phyloP scores from a whole-genome alignment of 2,113 vertebrate species.

The Chaenocephalus aceratus region DNA sequence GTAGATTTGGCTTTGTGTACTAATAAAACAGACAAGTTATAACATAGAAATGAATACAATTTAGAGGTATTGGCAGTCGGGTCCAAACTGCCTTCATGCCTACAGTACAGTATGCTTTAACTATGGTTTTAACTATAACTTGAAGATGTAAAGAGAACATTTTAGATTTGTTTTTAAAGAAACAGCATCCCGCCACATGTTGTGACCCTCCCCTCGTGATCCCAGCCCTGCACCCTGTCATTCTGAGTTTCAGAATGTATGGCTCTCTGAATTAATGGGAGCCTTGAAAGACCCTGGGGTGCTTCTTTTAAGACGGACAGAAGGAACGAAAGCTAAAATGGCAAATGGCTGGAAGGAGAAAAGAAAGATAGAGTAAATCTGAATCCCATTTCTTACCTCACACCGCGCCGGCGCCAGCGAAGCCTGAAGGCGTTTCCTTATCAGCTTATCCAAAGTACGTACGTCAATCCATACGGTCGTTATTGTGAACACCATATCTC shows the following conservation, averaged over 20 bases:
- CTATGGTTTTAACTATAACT: background rate
- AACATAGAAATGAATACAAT: background rate
- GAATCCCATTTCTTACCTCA: conserved; percentile 2
- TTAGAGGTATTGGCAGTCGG: no score
- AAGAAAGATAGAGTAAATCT: conserved; percentile 8
- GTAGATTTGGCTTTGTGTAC: background rate
- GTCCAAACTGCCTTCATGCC: background rate
- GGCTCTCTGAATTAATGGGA: conserved; percentile 24
- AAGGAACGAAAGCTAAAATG: background rate
- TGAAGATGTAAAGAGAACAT: background rate
- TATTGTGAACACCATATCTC: background rate
- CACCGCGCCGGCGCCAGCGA: no score
- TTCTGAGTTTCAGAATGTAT: conserved; percentile 24
- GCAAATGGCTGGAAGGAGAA: background rate
- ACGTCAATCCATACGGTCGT: background rate
- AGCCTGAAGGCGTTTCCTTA: no score
- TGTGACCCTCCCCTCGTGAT: background rate
- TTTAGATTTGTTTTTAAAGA: background rate
- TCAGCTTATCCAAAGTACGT: no score
- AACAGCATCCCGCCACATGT: background rate
- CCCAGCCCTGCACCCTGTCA: background rate
- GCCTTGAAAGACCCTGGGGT: conserved; percentile 43
- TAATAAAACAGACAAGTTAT: background rate
- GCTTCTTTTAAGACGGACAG: conserved; percentile 24
- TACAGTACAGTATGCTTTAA: no score